These are phyloP conservation scores for Ataeniobius toweri DNA, from an alignment of 2,797 vertebrate species.

Conservation along the genomic window DNA sequence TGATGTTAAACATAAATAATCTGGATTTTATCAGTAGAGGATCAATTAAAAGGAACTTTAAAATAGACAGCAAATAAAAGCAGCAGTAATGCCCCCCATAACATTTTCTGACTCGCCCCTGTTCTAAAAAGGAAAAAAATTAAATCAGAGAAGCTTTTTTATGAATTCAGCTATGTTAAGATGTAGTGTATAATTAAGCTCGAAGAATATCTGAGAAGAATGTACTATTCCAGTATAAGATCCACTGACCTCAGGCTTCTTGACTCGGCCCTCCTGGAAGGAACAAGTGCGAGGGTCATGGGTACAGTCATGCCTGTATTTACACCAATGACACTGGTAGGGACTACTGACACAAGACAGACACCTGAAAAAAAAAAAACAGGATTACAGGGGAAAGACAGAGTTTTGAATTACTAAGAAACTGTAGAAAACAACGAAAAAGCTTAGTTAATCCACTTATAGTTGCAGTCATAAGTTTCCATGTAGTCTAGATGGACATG, in stretches of 20 bases:
- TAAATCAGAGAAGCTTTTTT: not conserved
- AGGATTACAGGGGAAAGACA: not conserved
- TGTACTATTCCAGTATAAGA: not conserved
- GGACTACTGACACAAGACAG: constrained; percentile 96
- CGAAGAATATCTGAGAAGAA: not conserved
- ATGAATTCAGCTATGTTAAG: not conserved
- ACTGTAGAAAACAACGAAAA: not conserved
- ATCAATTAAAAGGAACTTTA: not conserved
- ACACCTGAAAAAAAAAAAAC: constrained; percentile 79
- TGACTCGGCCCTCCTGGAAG: constrained; percentile 96
- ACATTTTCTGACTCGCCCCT: not conserved
- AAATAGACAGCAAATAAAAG: not conserved
- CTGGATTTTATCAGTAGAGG: not conserved
- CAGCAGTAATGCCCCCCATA: not conserved
- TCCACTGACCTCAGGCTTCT: constrained; percentile 88
- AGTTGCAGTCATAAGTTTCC: not conserved
- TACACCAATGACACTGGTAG: constrained; percentile 98
- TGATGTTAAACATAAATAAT: not conserved
- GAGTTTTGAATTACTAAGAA: not conserved
- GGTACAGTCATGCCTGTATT: constrained; percentile 96
- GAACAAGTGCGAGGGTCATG: constrained; percentile 95
- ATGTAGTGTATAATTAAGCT: not conserved
- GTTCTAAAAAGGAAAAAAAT: not conserved
- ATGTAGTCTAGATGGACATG: not conserved
- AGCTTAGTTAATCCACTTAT: not conserved